A percentile compares a stretch with the other conserved stretches of the same genome.
phyloP scores from a whole-genome alignment of 2,113 vertebrate genomes.

The Centropus bengalensis region DNA sequence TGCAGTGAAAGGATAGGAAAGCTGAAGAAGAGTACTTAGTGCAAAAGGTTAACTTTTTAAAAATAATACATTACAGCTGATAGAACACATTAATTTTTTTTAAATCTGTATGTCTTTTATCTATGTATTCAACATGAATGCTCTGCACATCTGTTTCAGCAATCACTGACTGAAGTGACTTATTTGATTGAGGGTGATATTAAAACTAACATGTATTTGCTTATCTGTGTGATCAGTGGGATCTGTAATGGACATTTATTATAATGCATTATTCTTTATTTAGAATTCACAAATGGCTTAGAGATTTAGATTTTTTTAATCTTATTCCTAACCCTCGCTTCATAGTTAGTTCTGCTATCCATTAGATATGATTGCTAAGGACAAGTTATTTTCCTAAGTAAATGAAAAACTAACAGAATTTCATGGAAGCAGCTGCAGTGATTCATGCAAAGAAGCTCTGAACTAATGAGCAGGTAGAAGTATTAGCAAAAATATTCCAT shows the following conservation, averaged over 20 bases:
- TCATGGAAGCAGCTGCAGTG: neutral
- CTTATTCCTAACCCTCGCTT: constrained; percentile 11
- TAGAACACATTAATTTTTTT: neutral
- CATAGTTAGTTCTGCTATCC: neutral
- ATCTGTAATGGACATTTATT: constrained; percentile 66
- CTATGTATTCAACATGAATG: neutral
- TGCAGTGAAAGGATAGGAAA: neutral
- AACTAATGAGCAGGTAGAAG: neutral
- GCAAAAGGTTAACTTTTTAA: neutral
- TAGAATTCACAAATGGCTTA: constrained; percentile 70
- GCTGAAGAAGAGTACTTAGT: neutral
- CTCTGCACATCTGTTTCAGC: neutral
- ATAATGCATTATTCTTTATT: constrained; percentile 64
- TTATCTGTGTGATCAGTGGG: constrained; percentile 32
- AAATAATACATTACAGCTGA: neutral
- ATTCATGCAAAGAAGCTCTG: neutral
- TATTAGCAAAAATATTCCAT: neutral
- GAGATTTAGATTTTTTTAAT: constrained; percentile 47
- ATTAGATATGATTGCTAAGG: constrained; percentile 20
- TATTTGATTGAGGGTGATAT: constrained; percentile 18
- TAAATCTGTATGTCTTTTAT: neutral
- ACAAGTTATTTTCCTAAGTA: neutral
- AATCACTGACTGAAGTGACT: neutral
- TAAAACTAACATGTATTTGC: neutral
- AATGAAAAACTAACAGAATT: neutral